Evolutionary conservation across 2,888 invertebrate species (phyloP), one percentile per base, ranked within the genome.

Genomic region (Hydrotaea diabolus): DNA sequence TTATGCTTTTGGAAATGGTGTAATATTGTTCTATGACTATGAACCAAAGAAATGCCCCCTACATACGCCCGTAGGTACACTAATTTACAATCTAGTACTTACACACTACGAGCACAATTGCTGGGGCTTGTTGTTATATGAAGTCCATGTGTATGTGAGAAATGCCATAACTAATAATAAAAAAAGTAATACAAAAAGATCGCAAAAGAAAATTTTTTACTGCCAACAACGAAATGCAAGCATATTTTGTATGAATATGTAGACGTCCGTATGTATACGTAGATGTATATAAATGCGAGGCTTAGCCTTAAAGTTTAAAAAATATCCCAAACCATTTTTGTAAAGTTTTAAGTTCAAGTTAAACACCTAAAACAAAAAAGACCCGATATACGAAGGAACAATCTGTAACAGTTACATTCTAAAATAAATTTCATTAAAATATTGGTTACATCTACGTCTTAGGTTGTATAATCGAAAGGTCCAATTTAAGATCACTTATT

Each of bases 201-300:
- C 59, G 59, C 57, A 59, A 73, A 73, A 36, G 73, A 73, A 73
- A 73, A 73, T 57, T 55, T 36, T 23, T 69, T 66, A 66, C 66
- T 39, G 46, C 9, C 66, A 59, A 59, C 59, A 59, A 26, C 26
- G 26, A 57, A 59, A 49, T n/a, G n/a, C 21, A 39, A 43, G 17
- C 64, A 39, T 64, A 15, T 66, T 39, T 36, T 13, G 13, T 69
- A 46, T 43, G 64, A 17, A 2, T 17, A 3, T 3, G 19, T 43
- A 9, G 8, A 9, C 62, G 49, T 49, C 49, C 49, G 49, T 43
- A 7, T 15, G 15, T 13, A 11, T 43, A 43, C 9, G 43, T 9
- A 43, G 9, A 43, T 43, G 43, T 43, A 9, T 43, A 43, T 2
- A 9, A 2, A 1, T 43, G 9, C 43, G 43, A 43, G 43, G 43